These are phyloP conservation scores for Gadus chalcogrammus DNA, from an alignment of 2,113 vertebrate species.

Conservation along the genomic window DNA sequence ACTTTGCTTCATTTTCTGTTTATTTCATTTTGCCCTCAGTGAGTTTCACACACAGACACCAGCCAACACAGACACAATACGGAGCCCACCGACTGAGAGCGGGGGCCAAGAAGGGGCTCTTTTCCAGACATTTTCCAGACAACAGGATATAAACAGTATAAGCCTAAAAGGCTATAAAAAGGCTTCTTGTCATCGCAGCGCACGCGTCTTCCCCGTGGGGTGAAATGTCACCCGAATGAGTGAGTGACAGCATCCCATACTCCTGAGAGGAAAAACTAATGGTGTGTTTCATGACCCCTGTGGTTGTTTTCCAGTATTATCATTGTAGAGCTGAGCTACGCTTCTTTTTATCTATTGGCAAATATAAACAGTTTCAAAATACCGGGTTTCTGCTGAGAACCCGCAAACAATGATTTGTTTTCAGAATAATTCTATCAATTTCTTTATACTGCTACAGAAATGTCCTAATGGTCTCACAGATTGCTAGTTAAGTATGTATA, in stretches of 20 bases:
- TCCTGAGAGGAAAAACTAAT: background rate
- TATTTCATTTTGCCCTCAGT: too few relatives aligned
- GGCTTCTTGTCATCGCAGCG: conserved; percentile 30
- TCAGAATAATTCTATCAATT: too few relatives aligned
- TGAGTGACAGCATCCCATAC: conserved; percentile 20
- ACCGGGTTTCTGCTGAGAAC: too few relatives aligned
- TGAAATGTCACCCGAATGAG: conserved; percentile 22
- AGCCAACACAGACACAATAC: conserved; percentile 35
- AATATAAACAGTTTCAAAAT: background rate
- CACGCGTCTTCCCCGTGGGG: conserved; percentile 10
- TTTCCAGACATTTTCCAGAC: background rate
- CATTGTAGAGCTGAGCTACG: background rate
- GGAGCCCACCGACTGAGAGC: background rate
- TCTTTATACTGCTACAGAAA: too few relatives aligned
- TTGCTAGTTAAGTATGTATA: too few relatives aligned
- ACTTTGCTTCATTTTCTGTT: too few relatives aligned
- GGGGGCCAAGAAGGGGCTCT: conserved; percentile 10
- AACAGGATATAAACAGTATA: conserved; percentile 10
- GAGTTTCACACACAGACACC: background rate
- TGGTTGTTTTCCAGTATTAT: background rate
- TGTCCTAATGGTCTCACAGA: too few relatives aligned
- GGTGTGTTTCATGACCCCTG: conserved; percentile 10
- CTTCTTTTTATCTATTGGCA: conserved; percentile 2
- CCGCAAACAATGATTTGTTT: too few relatives aligned
- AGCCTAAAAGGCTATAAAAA: conserved; percentile 11